phyloP scores from a whole-genome alignment of 2,797 vertebrate species.

The Sphenodon punctatus region DNA sequence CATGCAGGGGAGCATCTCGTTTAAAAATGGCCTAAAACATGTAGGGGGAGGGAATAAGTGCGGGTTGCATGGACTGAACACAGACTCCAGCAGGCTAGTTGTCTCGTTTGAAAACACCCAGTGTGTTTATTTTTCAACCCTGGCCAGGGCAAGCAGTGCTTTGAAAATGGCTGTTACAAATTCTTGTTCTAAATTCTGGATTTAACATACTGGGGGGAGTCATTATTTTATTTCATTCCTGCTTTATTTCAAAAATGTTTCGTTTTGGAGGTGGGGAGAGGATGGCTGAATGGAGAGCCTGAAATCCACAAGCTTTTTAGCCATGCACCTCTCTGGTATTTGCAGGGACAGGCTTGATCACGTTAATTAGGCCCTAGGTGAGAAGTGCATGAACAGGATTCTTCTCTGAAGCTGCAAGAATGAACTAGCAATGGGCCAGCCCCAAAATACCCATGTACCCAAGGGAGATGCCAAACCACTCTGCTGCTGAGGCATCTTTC shows the following conservation, averaged over 20 bases:
- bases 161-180: too few relatives aligned
- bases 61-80: too few relatives aligned
- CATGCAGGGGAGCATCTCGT: too few relatives aligned
- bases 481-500: neutral
- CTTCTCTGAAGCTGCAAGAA: constrained; percentile 23
- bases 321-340: neutral
- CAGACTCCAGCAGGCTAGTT: too few relatives aligned
- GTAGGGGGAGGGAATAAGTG: too few relatives aligned
- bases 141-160: too few relatives aligned
- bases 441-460: constrained; percentile 13
- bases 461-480: constrained; percentile 24
- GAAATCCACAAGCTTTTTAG: constrained; percentile 15
- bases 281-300: neutral
- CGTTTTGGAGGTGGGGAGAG: constrained; percentile 19
- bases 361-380: constrained; percentile 28
- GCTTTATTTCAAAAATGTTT: neutral
- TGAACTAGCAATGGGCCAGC: neutral
- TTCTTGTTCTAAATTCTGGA: too few relatives aligned
- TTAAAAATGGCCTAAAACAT: too few relatives aligned
- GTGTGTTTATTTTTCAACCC: too few relatives aligned
- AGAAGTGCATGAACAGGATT: constrained; percentile 19
- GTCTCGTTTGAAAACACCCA: too few relatives aligned
- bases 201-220: too few relatives aligned
- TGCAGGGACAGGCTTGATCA: neutral
- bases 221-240: too few relatives aligned